Evolutionary conservation across 2,888 invertebrate genomes (phyloP).

Genomic region (Bedellia somnulentella): DNA sequence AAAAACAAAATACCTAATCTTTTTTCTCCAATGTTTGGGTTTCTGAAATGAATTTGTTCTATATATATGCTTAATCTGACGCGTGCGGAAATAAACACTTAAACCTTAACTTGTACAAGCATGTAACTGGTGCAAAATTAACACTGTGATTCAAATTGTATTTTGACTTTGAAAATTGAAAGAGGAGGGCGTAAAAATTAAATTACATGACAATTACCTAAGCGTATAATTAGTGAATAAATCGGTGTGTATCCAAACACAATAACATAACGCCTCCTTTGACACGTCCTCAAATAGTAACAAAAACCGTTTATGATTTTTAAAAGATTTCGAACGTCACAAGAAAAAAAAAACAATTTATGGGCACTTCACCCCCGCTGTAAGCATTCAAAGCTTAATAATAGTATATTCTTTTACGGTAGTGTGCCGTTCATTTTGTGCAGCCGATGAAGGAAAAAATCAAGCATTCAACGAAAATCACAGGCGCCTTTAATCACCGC

Average conservation of each 20-base stretch:
- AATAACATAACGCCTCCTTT: conserved; percentile 28
- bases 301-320: conserved; percentile 44
- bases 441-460: conserved; percentile 44
- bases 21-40: no score
- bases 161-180: no score
- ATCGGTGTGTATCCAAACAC: conserved; percentile 20
- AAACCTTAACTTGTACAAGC: no score
- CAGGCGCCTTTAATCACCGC: conserved; percentile 62
- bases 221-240: conserved; percentile 46
- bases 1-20: no score
- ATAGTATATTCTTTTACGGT: conserved; percentile 63
- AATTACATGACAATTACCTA: conserved; percentile 6
- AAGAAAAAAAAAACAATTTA: conserved; percentile 50
- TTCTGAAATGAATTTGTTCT: no score
- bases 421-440: conserved; percentile 55
- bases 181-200: no score
- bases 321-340: conserved; percentile 40
- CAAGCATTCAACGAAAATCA: conserved; percentile 57
- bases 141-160: no score
- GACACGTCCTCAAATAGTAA: no score
- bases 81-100: no score
- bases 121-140: no score
- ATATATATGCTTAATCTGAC: no score
- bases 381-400: conserved; percentile 57
- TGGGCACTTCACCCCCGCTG: conserved; percentile 59